phyloP scores from a whole-genome alignment of 1,140 invertebrate genomes.

The Ceratina calcarata region DNA sequence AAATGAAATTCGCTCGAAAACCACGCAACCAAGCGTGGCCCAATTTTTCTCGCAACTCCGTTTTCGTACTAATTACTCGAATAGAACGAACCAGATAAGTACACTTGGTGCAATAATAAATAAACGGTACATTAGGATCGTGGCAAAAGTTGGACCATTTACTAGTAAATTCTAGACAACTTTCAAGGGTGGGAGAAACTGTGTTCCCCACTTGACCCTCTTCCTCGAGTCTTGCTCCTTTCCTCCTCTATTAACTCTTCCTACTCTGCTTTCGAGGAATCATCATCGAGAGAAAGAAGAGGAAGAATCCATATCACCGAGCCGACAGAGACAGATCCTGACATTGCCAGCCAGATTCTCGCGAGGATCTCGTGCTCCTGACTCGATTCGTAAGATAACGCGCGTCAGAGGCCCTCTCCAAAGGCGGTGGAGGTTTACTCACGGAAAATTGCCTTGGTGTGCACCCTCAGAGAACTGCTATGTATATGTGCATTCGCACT shows the following conservation, averaged over 20 bases:
- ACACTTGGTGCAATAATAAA: neutral
- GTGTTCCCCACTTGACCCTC: conserved; percentile 40
- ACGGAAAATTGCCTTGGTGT: conserved; percentile 52
- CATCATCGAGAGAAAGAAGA: conserved; percentile 17
- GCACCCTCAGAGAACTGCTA: neutral
- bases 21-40: no score
- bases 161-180: conserved; percentile 41
- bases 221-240: neutral
- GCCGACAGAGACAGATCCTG: conserved; percentile 57
- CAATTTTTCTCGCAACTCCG: neutral
- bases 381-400: conserved; percentile 56
- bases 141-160: conserved; percentile 11
- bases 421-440: conserved; percentile 54
- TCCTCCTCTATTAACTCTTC: neutral
- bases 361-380: conserved; percentile 28
- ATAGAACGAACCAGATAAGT: neutral
- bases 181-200: conserved; percentile 26
- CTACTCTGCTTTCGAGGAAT: conserved; percentile 35
- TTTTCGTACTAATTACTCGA: neutral
- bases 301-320: conserved; percentile 49
- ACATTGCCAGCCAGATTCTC: conserved; percentile 44
- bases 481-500: neutral
- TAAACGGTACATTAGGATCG: neutral
- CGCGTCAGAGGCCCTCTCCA: conserved; percentile 44
- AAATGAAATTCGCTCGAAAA: no score